phyloP scores from a whole-genome alignment of 2,888 invertebrate genomes.

The Blastobasis lacticolella region DNA sequence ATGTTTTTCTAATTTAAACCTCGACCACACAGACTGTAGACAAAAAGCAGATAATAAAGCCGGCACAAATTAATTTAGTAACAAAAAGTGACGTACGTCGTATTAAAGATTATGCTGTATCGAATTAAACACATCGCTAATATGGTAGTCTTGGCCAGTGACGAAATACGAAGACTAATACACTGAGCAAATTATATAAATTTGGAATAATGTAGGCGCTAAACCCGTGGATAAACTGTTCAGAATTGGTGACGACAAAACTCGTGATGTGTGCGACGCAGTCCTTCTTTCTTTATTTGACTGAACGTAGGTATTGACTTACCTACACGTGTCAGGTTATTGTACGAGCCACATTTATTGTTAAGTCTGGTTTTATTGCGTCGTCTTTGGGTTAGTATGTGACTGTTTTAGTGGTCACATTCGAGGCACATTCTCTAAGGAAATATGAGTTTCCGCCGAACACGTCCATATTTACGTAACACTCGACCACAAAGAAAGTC shows the following conservation, averaged over 20 bases:
- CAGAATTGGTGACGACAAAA: conserved; percentile 13
- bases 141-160: conserved; percentile 19
- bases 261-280: not conserved
- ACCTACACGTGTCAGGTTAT: no score
- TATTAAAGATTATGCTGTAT: conserved; percentile 15
- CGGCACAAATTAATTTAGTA: conserved; percentile 9
- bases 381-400: no score
- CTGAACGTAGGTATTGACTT: no score
- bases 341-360: no score
- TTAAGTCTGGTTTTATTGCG: no score
- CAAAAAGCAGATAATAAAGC: conserved; percentile 8
- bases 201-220: conserved; percentile 13
- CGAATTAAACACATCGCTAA: conserved; percentile 13
- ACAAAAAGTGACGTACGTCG: conserved; percentile 15
- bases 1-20: not conserved
- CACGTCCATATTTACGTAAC: conserved; percentile 68
- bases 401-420: no score
- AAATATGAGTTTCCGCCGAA: conserved; percentile 65
- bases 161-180: not conserved
- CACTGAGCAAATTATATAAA: conserved; percentile 2
- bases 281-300: not conserved
- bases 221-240: conserved; percentile 18
- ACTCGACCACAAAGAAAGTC: conserved; percentile 70
- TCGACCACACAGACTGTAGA: conserved; percentile 10
- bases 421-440: conserved; percentile 40